These are phyloP conservation scores for Hemistola chrysoprasaria DNA, from an alignment of 2,888 invertebrate species.

Conservation along the genomic window DNA sequence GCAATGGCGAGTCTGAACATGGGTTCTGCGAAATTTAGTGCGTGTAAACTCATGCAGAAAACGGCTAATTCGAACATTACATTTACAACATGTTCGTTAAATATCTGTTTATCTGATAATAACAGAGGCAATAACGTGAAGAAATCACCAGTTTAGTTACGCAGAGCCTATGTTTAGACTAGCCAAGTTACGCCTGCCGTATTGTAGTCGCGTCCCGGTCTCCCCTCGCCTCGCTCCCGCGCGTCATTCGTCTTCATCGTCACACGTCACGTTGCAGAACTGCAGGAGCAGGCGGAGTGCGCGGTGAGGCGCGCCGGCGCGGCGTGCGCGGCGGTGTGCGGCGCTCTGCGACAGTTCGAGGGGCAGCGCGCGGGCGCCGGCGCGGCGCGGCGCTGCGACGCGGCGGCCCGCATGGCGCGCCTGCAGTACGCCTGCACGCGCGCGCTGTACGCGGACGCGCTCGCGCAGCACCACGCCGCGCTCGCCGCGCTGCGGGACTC, in stretches of 20 bases:
- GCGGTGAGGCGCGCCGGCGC: conserved; percentile 78
- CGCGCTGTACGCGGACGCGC: conserved; percentile 70
- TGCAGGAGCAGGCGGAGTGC: conserved; percentile 83
- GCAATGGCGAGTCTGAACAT: neutral
- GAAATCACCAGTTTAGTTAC: too few species aligned
- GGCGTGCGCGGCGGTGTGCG: conserved; percentile 75
- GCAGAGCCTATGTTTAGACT: too few species aligned
- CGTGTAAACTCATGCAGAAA: neutral
- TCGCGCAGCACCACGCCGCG: conserved; percentile 75
- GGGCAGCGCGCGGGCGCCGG: conserved; percentile 43
- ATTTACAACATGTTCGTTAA: too few species aligned
- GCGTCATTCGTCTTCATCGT: too few species aligned
- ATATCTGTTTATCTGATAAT: too few species aligned
- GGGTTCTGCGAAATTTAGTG: too few species aligned
- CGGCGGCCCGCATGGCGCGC: conserved; percentile 71
- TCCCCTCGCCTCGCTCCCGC: too few species aligned
- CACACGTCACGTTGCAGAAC: conserved; percentile 63
- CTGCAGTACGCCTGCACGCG: conserved; percentile 74
- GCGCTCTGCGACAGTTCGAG: conserved; percentile 77
- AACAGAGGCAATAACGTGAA: too few species aligned
- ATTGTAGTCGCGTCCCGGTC: too few species aligned
- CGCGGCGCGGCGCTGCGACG: conserved; percentile 60
- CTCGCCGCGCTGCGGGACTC: conserved; percentile 76
- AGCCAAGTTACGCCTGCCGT: too few species aligned
- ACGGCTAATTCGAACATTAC: too few species aligned